phyloP scores from a whole-genome alignment of 2,888 invertebrate species.

The Siphonodentalium dalli region DNA sequence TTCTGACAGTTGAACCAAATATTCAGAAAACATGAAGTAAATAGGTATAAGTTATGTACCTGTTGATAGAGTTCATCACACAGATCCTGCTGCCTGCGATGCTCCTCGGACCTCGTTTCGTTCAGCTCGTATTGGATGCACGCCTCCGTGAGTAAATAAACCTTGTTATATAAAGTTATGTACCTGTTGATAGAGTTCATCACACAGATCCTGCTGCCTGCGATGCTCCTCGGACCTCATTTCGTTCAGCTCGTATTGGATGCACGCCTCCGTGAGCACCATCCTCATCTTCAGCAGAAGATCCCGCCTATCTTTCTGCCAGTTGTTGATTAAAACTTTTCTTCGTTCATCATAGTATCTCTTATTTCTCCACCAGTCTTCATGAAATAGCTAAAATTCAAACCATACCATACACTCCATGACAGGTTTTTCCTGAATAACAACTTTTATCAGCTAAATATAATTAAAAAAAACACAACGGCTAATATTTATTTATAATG shows the following conservation, averaged over 20 bases:
- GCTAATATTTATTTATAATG: too few species aligned
- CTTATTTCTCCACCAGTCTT: constrained; percentile 58
- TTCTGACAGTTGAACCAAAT: too few species aligned
- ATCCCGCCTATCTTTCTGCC: constrained; percentile 56
- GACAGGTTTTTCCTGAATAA: too few species aligned
- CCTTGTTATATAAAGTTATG: too few species aligned
- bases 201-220: constrained; percentile 51
- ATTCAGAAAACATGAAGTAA: too few species aligned
- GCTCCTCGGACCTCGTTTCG: constrained; percentile 47
- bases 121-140: constrained; percentile 48
- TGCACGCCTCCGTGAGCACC: constrained; percentile 48
- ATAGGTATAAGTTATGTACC: too few species aligned
- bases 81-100: constrained; percentile 47
- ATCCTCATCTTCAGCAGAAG: constrained; percentile 49
- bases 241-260: constrained; percentile 48
- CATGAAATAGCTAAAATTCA: constrained; percentile 55
- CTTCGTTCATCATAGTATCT: constrained; percentile 53
- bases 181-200: constrained; percentile 54
- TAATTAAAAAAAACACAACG: too few species aligned
- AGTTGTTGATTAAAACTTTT: constrained; percentile 51
- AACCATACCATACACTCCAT: too few species aligned
- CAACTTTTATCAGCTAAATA: too few species aligned
- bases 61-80: constrained; percentile 53
- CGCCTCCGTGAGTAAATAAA: constrained; percentile 51
- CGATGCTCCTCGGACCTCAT: constrained; percentile 45